Percentiles rank a stretch among this genome's conserved stretches.
phyloP scores from a whole-genome alignment of 2,113 vertebrate species.

The Myotis yumanensis region DNA sequence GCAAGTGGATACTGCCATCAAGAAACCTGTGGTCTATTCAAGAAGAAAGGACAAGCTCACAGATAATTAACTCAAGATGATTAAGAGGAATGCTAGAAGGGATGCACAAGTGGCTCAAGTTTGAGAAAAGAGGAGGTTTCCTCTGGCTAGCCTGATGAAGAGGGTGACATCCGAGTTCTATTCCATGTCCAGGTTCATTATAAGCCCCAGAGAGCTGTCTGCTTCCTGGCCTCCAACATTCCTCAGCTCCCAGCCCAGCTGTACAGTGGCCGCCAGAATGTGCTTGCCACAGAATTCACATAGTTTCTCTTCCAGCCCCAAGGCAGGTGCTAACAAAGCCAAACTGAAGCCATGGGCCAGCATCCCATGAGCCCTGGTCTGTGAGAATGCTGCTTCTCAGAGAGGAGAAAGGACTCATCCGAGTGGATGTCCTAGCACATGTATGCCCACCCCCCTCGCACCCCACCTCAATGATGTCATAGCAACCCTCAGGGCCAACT shows the following conservation, averaged over 20 bases:
- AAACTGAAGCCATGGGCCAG: not conserved
- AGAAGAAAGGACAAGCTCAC: not conserved
- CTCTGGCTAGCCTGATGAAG: not conserved
- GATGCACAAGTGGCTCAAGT: not conserved
- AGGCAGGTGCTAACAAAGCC: not conserved
- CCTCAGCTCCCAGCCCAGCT: not conserved
- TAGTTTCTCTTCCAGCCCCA: not conserved
- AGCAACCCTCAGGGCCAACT: not conserved
- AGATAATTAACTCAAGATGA: not conserved
- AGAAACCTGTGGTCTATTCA: not conserved
- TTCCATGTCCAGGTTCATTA: not conserved
- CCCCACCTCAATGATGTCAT: not conserved
- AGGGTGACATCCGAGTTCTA: not conserved
- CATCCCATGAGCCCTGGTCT: not conserved
- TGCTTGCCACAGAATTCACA: not conserved
- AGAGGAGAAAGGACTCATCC: not conserved
- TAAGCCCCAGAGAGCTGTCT: not conserved
- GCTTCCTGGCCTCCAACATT: not conserved
- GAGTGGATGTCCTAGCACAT: accelerated
- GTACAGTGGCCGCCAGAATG: not conserved
- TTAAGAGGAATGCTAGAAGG: not conserved
- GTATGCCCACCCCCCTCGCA: accelerated
- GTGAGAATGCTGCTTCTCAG: not conserved
- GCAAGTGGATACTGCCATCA: not conserved
- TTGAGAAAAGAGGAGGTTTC: not conserved